Base-by-base conservation (phyloP, 2,797 vertebrate species). In the Pseudochirops corinnae region DNA sequence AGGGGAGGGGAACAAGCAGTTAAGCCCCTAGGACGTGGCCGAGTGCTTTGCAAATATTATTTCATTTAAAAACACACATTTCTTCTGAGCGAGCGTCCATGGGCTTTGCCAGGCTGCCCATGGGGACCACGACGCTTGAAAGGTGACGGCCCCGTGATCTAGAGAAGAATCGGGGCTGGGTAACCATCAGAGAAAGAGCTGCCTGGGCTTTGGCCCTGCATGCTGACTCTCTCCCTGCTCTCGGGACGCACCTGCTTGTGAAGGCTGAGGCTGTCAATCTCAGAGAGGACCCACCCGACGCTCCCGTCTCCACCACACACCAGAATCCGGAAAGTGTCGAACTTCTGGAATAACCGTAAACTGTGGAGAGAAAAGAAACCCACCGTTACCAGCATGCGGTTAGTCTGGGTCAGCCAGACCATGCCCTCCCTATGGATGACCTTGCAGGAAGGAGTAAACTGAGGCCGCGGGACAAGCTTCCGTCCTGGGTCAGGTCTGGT, bases 291-390 rank as follows among this genome's bases (percentile, higher is more conserved):
- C 99, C 99, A 99, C 96, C 99, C 99, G 6, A 99, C 99, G 28
- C 99, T 99, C 97, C 99, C 99, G 0, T 99, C 99, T 55, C 99
- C 99, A 92, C 99, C 99, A 92, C 99, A 99, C 91, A 99, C 99
- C 96, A 99, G 98, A 98, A 99, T 99, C 97, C 99, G 99, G 98
- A 99, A 99, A 0, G 99, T 99, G 96, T 99, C 99, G 55, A 99
- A 99, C 98, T 99, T 99, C 99, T 99, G 99, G 98, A 99, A 99
- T 95, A 99, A 98, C 62, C 99, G 99, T 97, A 99, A 98, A 95
- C 99, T 99, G 98, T 24, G 93, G 55, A 98, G 57, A 95, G 97
- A 52, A 87, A 82, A 93, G 93, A 95, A 91, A 3, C 62, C 95
- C 67, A 74, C 9, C 39, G 31, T 82, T 9, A 39, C 18, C 12